Conservation (phyloP, 2,113 vertebrate species). For the Semicossyphus pulcher region DNA sequence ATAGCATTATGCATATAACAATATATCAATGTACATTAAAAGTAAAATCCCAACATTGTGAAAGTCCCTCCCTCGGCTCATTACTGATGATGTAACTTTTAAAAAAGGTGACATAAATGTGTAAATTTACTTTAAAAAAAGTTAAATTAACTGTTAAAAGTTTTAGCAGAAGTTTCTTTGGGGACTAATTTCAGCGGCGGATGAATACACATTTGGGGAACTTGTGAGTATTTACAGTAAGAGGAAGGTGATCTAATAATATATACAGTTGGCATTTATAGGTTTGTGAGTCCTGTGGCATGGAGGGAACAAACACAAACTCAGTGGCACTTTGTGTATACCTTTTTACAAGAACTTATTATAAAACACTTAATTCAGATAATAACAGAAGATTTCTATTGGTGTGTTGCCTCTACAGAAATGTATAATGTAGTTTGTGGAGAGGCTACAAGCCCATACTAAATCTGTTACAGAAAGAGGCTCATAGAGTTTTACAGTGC, state of each 20-base stretch:
- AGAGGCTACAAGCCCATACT: background rate
- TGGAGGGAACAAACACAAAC: constrained; percentile 11
- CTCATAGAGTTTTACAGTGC: constrained; percentile 27
- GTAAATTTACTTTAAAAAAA: too few species aligned
- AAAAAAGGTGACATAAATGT: too few species aligned
- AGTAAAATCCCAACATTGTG: too few species aligned
- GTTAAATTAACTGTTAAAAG: too few species aligned
- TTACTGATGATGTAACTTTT: too few species aligned
- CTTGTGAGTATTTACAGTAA: background rate
- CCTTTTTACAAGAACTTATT: background rate
- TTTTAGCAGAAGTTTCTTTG: too few species aligned
- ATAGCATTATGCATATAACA: too few species aligned
- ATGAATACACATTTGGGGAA: background rate
- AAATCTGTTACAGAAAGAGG: constrained; percentile 26
- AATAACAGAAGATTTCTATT: background rate
- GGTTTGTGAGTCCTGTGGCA: too few species aligned
- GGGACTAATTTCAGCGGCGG: background rate
- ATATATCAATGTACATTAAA: too few species aligned
- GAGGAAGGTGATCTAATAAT: too few species aligned
- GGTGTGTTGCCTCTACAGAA: background rate
- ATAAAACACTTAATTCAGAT: constrained; percentile 9
- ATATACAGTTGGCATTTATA: too few species aligned
- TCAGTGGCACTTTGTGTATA: constrained; percentile 5
- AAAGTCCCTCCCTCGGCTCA: too few species aligned
- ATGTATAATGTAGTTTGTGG: constrained; percentile 11